Conservation (phyloP, 2,113 vertebrate genomes). For the Tachysurus fulvidraco region DNA sequence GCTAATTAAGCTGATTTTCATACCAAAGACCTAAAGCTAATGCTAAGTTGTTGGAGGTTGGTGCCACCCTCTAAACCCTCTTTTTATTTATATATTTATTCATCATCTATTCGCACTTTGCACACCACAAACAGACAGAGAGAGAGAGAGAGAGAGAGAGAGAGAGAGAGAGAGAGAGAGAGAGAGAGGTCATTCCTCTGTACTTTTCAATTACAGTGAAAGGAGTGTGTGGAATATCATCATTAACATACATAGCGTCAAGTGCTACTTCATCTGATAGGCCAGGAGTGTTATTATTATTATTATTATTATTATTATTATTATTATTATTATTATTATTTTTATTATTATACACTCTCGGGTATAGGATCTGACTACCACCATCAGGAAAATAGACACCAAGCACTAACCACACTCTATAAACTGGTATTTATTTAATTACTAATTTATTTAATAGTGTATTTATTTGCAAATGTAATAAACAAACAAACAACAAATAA, state of each 20-base stretch:
- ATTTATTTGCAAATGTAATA: no score
- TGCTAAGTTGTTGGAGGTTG: neutral
- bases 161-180: no score
- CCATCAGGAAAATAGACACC: neutral
- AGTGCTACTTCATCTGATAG: conserved; percentile 11
- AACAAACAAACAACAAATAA: neutral
- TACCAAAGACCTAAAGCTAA: conserved; percentile 27
- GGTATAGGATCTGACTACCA: neutral
- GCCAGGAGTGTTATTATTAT: neutral
- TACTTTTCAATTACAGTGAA: neutral
- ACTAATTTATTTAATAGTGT: no score
- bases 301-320: no score
- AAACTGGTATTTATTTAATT: neutral
- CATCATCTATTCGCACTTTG: neutral
- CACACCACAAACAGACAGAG: neutral
- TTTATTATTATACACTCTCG: neutral
- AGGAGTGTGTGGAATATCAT: neutral
- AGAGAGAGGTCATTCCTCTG: neutral
- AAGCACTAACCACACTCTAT: neutral
- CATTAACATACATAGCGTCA: neutral
- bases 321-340: neutral
- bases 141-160: no score
- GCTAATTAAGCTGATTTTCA: conserved; percentile 41
- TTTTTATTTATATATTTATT: neutral
- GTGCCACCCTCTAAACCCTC: neutral